Evolutionary conservation across 2,888 invertebrate genomes (phyloP).

Genomic region (Cryptus armator): DNA sequence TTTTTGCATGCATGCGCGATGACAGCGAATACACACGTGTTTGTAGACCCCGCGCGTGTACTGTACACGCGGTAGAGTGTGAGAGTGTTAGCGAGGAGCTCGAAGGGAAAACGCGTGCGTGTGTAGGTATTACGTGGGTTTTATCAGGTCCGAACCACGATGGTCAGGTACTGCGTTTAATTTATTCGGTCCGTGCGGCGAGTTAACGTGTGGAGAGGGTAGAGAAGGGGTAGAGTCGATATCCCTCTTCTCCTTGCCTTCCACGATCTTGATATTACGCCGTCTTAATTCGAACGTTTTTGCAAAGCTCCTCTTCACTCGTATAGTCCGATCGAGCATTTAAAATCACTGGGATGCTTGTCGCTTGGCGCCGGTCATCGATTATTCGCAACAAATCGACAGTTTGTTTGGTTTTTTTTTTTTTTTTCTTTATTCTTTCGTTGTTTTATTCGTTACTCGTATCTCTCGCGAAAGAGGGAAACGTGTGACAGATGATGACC

Average conservation of each 20-base stretch:
- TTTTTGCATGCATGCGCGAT: slow-evolving; percentile 67
- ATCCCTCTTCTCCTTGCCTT: slow-evolving; percentile 21
- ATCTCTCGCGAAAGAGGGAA: neutral
- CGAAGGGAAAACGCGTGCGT: slow-evolving; percentile 45
- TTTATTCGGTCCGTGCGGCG: slow-evolving; percentile 78
- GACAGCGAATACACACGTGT: slow-evolving; percentile 55
- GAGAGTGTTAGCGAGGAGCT: slow-evolving; percentile 44
- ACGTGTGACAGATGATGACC: neutral
- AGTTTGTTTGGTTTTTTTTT: neutral
- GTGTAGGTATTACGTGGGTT: slow-evolving; percentile 71
- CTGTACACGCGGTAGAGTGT: slow-evolving; percentile 26
- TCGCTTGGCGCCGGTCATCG: slow-evolving; percentile 22
- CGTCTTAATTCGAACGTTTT: slow-evolving; percentile 76
- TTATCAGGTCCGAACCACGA: slow-evolving; percentile 80
- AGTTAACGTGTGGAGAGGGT: slow-evolving; percentile 53
- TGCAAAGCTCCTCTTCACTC: slow-evolving; percentile 55
- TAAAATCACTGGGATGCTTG: slow-evolving; percentile 47
- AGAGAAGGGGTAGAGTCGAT: slow-evolving; percentile 44
- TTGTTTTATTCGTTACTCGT: neutral
- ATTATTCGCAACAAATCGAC: slow-evolving; percentile 26
- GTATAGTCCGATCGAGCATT: slow-evolving; percentile 58
- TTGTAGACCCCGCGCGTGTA: slow-evolving; percentile 23
- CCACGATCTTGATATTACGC: slow-evolving; percentile 69
- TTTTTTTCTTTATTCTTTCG: neutral
- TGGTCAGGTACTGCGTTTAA: slow-evolving; percentile 78